phyloP scores from a whole-genome alignment of 2,113 vertebrate genomes.

The Tylochromis polylepis region DNA sequence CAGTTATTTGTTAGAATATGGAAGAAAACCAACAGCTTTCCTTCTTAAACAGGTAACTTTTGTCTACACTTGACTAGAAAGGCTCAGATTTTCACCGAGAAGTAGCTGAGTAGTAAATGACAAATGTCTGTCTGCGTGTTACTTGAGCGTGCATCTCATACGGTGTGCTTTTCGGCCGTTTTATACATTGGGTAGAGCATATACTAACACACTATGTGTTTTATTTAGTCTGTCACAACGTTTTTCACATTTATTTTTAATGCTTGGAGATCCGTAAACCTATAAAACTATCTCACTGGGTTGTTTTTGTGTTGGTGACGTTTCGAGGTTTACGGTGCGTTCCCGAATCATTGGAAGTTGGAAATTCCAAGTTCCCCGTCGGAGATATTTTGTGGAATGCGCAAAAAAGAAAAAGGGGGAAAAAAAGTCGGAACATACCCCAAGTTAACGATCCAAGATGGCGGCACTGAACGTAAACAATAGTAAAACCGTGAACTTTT shows the following conservation, averaged over 20 bases:
- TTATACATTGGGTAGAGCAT: no score
- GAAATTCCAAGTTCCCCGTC: neutral
- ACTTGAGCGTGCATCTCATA: no score
- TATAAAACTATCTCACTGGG: neutral
- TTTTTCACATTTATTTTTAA: neutral
- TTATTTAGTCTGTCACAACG: rapidly evolving
- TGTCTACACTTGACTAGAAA: rapidly evolving
- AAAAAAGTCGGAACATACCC: neutral
- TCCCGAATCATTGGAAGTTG: neutral
- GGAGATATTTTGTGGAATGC: neutral
- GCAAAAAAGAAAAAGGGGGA: neutral
- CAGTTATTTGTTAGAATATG: neutral
- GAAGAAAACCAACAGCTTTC: neutral
- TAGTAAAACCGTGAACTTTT: rapidly evolving
- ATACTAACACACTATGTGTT: no score
- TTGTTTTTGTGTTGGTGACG: neutral
- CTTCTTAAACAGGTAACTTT: neutral
- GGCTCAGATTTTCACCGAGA: neutral
- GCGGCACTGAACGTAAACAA: no score
- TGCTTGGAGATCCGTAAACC: neutral
- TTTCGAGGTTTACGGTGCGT: neutral
- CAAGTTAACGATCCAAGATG: rapidly evolving
- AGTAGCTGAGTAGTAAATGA: rapidly evolving
- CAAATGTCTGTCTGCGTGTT: neutral
- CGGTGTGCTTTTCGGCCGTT: neutral